Percentiles rank a stretch among this genome's conserved stretches.
Evolutionary conservation across 2,888 invertebrate genomes (phyloP).

Genomic region (Peribatodes rhomboidaria): DNA sequence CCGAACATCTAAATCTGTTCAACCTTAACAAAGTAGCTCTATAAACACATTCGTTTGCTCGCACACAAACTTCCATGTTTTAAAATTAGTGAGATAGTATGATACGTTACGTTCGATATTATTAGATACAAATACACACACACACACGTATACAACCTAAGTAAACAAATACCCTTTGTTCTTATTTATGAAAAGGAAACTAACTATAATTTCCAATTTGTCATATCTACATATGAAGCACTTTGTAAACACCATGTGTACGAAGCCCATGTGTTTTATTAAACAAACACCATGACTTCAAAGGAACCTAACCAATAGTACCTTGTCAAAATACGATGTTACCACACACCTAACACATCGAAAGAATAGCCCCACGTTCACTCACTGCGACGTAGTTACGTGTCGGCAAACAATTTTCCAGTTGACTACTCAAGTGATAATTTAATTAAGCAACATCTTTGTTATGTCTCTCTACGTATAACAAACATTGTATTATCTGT

Average conservation of each 20-base stretch:
- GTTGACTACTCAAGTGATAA: constrained; percentile 16
- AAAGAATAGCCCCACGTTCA: background rate
- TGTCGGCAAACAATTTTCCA: constrained; percentile 10
- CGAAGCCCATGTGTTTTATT: constrained; percentile 9
- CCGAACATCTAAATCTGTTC: too few relatives aligned
- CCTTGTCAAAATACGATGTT: background rate
- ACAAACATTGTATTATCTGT: constrained; percentile 41
- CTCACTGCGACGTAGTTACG: constrained; percentile 1
- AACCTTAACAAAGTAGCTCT: background rate
- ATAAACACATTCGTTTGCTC: background rate
- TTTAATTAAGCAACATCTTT: constrained; percentile 25
- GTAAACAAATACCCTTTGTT: constrained; percentile 9
- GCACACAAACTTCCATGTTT: background rate
- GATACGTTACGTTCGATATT: too few relatives aligned
- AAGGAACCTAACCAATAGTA: constrained; percentile 1
- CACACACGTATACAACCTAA: background rate
- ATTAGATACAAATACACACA: too few relatives aligned
- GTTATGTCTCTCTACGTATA: constrained; percentile 13
- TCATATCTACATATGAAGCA: constrained; percentile 7
- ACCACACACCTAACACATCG: background rate
- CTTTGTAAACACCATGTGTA: constrained; percentile 10
- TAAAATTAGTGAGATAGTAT: background rate
- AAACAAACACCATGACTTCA: constrained; percentile 14
- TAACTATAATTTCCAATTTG: constrained; percentile 12
- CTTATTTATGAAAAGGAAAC: constrained; percentile 2